Evolutionary conservation across 64 coral and sea anemone species (phyloP).

Genomic region (Montipora sp.): DNA sequence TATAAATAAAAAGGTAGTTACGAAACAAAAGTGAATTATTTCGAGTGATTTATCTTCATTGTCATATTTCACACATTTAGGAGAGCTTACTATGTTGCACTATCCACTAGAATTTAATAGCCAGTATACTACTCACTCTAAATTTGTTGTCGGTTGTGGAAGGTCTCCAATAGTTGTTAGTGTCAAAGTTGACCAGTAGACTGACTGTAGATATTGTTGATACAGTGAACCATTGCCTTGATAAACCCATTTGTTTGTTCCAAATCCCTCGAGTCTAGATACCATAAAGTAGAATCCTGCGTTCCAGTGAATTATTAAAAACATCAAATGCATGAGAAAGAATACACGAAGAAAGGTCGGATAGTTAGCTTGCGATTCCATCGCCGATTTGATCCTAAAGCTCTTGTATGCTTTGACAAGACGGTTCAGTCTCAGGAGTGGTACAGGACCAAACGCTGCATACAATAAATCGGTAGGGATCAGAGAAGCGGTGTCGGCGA

Average conservation of each 20-base stretch:
- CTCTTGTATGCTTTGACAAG: slow-evolving; percentile 91
- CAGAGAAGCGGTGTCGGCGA: slow-evolving; percentile 78
- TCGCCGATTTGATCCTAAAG: slow-evolving; percentile 77
- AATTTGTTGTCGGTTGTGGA: slow-evolving; percentile 74
- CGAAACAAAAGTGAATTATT: neutral
- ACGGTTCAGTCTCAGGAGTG: slow-evolving; percentile 83
- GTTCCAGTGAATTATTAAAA: slow-evolving; percentile 96
- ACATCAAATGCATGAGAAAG: slow-evolving; percentile 97
- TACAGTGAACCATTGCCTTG: slow-evolving; percentile 89
- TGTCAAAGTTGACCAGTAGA: slow-evolving; percentile 97
- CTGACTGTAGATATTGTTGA: slow-evolving; percentile 92
- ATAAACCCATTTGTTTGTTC: slow-evolving; percentile 92
- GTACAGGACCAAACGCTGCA: slow-evolving; percentile 66
- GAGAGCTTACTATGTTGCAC: neutral
- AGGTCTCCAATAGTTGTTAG: slow-evolving; percentile 95
- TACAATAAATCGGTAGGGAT: slow-evolving; percentile 87
- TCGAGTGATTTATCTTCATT: neutral
- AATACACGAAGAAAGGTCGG: slow-evolving; percentile 92
- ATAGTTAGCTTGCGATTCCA: slow-evolving; percentile 92
- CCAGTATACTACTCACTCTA: slow-evolving; percentile 72
- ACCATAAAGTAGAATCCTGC: slow-evolving; percentile 91
- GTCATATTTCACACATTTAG: neutral
- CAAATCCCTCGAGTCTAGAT: slow-evolving; percentile 91
- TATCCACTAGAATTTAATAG: neutral
- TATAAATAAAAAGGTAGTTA: neutral